phyloP scores from a whole-genome alignment of 1,140 invertebrate genomes.

The Microplitis mediator region DNA sequence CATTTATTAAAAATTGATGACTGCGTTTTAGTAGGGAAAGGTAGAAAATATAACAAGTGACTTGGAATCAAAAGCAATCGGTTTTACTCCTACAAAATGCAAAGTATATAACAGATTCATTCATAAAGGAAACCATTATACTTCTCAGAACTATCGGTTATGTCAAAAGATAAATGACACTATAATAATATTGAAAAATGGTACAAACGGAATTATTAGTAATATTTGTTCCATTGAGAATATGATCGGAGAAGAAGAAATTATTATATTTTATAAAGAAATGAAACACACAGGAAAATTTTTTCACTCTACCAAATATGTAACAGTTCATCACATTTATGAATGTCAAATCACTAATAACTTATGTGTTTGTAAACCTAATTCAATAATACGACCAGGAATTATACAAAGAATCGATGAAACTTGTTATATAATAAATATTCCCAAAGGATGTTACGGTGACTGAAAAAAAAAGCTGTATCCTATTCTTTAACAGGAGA shows the following conservation, averaged over 20 bases:
- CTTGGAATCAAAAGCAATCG: not conserved
- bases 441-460: no score
- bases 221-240: not conserved
- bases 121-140: not conserved
- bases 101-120: slow-evolving; percentile 11
- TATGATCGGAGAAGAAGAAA: not conserved
- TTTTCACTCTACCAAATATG: no score
- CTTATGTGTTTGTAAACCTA: not conserved
- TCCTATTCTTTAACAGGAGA: no score
- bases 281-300: not conserved
- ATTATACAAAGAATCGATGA: not conserved
- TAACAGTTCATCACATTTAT: no score
- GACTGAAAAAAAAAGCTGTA: no score
- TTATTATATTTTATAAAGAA: slow-evolving; percentile 3
- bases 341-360: not conserved
- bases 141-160: not conserved
- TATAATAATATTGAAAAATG: not conserved
- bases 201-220: slow-evolving; percentile 2
- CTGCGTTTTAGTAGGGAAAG: slow-evolving; percentile 3
- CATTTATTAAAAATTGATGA: not conserved
- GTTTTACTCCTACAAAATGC: not conserved
- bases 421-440: not conserved
- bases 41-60: not conserved
- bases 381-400: not conserved
- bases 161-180: slow-evolving; percentile 6